Percentiles rank a stretch among this genome's conserved stretches.
Evolutionary conservation across 2,888 invertebrate genomes (phyloP).

Genomic region (Nasonia oneida): DNA sequence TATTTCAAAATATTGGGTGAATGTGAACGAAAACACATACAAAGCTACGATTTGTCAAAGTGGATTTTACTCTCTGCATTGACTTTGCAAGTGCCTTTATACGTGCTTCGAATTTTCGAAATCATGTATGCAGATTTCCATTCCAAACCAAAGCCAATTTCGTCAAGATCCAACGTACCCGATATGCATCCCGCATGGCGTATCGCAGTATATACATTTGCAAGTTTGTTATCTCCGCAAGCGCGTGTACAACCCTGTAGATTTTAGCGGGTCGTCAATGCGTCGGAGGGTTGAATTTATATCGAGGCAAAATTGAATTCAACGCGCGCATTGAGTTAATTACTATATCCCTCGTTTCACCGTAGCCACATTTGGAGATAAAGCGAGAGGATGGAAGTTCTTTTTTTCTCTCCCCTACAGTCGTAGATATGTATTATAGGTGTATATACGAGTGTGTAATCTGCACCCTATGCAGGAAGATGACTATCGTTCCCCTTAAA

Average conservation of each 20-base stretch:
- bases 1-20: not conserved
- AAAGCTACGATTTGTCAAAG: not conserved
- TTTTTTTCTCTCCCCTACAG: not conserved
- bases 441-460: not conserved
- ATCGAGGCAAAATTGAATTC: not conserved
- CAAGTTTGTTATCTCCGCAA: not conserved
- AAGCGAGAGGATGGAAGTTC: not conserved
- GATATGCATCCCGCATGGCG: not conserved
- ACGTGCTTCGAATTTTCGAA: not conserved
- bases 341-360: not conserved
- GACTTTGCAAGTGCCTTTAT: not conserved
- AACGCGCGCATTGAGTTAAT: constrained; percentile 24
- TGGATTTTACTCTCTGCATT: not conserved
- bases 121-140: not conserved
- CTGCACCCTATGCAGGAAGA: not conserved
- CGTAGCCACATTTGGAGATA: not conserved
- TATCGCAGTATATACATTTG: not conserved
- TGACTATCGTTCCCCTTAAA: not conserved
- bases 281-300: constrained; percentile 7
- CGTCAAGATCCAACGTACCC: not conserved
- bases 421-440: not conserved
- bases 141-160: not conserved
- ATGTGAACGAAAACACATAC: not conserved
- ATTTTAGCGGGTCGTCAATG: not conserved
- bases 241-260: not conserved